Conservation (phyloP, 2,113 vertebrate species). For the Eulemur rufifrons region DNA sequence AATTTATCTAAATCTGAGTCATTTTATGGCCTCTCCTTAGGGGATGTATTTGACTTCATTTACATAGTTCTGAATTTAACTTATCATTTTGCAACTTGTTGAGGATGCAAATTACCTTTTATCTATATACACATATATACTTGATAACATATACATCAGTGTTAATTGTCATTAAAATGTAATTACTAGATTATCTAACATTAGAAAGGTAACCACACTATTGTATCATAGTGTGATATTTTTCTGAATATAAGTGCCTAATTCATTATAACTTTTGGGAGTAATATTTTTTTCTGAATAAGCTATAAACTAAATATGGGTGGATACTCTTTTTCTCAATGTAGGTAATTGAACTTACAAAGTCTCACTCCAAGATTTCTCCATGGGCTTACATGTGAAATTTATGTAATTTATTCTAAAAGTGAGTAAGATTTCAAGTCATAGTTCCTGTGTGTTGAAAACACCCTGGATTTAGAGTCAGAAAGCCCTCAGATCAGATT, state of each 20-base stretch:
- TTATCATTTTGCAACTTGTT: background rate
- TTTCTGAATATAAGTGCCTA: background rate
- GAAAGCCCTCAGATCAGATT: background rate
- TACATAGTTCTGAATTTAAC: background rate
- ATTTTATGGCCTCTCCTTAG: background rate
- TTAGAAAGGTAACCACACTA: background rate
- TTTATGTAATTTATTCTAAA: background rate
- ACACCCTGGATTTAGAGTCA: background rate
- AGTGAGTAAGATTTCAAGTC: background rate
- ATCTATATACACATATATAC: background rate
- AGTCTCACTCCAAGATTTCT: background rate
- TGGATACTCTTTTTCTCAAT: background rate
- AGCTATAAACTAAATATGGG: background rate
- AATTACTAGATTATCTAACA: background rate
- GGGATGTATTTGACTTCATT: background rate
- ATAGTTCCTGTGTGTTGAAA: background rate
- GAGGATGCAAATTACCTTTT: background rate
- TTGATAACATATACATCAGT: background rate
- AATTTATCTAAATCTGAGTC: background rate
- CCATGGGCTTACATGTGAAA: background rate
- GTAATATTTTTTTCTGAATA: background rate
- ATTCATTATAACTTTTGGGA: background rate
- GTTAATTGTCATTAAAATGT: background rate
- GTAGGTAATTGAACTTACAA: background rate
- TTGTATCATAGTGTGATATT: background rate